A percentile compares a stretch with the other conserved stretches of the same genome.
phyloP scores from a whole-genome alignment of 2,888 invertebrate species.

The Drosophila sordidula region DNA sequence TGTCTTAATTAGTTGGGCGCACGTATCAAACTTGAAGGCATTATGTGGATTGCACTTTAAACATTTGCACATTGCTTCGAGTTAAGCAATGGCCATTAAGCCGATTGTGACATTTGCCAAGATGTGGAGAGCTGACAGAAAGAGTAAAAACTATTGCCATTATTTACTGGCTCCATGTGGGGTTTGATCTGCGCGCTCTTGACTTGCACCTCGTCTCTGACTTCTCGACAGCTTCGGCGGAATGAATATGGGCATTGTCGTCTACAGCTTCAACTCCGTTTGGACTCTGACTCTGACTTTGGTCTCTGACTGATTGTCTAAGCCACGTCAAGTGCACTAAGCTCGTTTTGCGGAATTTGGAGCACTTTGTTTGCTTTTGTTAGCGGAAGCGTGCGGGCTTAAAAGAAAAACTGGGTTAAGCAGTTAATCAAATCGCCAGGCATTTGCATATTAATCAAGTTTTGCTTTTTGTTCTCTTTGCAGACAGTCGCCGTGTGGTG shows the following conservation, averaged over 20 bases:
- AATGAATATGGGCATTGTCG: constrained; percentile 19
- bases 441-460: constrained; percentile 77
- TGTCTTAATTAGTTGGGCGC: constrained; percentile 62
- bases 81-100: constrained; percentile 31
- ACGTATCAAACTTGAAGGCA: constrained; percentile 36
- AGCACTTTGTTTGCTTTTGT: constrained; percentile 40
- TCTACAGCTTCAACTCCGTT: constrained; percentile 1
- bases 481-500: constrained; percentile 42
- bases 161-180: constrained; percentile 3
- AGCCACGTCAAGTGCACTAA: constrained; percentile 64
- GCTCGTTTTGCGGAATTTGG: constrained; percentile 47
- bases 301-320: constrained; percentile 13
- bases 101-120: constrained; percentile 37
- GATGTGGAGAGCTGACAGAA: constrained; percentile 9
- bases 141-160: constrained; percentile 5
- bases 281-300: neutral
- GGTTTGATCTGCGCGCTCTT: constrained; percentile 25
- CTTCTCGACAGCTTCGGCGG: constrained; percentile 27
- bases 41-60: constrained; percentile 40
- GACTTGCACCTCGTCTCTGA: constrained; percentile 25
- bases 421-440: constrained; percentile 68
- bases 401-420: constrained; percentile 59
- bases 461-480: constrained; percentile 57
- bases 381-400: constrained; percentile 59
- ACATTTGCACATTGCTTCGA: constrained; percentile 24